Conservation (phyloP, 2,888 invertebrate genomes). For the Chironomus riparius region DNA sequence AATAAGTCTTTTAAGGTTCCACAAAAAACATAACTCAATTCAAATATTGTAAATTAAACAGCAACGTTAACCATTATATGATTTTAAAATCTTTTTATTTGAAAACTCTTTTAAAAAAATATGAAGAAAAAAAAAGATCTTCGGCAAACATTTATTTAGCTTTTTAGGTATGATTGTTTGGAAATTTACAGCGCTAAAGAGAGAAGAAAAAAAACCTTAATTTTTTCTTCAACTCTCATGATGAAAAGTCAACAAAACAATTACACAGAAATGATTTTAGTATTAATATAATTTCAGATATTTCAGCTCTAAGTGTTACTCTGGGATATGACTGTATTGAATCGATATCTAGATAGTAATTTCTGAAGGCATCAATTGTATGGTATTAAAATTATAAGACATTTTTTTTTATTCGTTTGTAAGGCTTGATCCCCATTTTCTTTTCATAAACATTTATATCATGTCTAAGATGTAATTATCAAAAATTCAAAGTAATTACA, state of each 20-base stretch:
- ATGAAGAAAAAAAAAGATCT: not conserved
- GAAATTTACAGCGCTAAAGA: slow-evolving; percentile 19
- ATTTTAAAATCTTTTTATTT: not conserved
- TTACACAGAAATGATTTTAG: not conserved
- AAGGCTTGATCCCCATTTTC: not conserved
- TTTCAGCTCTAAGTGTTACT: not conserved
- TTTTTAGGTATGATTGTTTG: slow-evolving; percentile 22
- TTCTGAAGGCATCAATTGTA: too few relatives aligned
- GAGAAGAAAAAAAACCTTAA: slow-evolving; percentile 1
- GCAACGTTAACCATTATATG: not conserved
- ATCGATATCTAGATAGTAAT: too few relatives aligned
- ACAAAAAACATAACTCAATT: too few relatives aligned
- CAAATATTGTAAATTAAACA: not conserved
- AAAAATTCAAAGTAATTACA: slow-evolving; percentile 26
- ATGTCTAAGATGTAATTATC: slow-evolving; percentile 18
- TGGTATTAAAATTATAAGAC: not conserved
- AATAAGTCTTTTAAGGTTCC: too few relatives aligned
- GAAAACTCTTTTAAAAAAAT: not conserved
- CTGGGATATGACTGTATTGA: too few relatives aligned
- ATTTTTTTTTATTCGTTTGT: too few relatives aligned
- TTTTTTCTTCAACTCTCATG: not conserved
- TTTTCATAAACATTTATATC: too few relatives aligned
- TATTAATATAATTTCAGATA: not conserved
- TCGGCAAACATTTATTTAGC: slow-evolving; percentile 21
- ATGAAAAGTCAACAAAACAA: slow-evolving; percentile 7